A percentile compares a stretch with the other conserved stretches of the same genome.
Conservation (phyloP, 2,113 vertebrate species). For the Mystacornis crossleyi region DNA sequence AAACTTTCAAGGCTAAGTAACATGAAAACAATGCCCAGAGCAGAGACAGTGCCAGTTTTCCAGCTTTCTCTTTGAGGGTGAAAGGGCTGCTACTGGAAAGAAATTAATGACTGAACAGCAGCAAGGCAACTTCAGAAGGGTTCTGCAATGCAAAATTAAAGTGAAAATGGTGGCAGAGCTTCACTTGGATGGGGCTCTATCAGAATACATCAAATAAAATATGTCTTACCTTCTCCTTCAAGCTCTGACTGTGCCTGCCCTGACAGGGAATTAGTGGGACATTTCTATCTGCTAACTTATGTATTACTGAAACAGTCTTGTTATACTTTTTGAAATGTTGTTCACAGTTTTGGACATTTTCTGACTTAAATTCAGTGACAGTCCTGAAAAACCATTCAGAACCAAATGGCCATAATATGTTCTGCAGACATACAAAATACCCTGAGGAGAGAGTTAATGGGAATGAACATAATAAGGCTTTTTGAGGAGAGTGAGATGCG, state of each 20-base stretch:
- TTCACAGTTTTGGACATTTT: conserved; percentile 40
- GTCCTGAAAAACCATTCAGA: conserved; percentile 56
- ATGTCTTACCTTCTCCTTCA: neutral
- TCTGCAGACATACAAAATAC: conserved; percentile 69
- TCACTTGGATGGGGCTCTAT: neutral
- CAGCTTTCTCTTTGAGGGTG: neutral
- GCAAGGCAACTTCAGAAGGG: neutral
- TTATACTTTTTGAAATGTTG: conserved; percentile 6
- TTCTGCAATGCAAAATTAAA: conserved; percentile 12
- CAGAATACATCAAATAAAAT: conserved; percentile 8
- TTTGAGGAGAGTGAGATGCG: conserved; percentile 47
- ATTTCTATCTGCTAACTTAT: conserved; percentile 14
- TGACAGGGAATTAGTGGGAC: neutral
- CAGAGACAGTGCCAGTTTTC: neutral
- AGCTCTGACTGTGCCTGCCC: neutral
- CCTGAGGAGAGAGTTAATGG: conserved; percentile 69
- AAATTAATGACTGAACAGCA: neutral
- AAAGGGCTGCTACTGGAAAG: neutral
- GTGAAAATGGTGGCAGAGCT: neutral
- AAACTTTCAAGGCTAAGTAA: neutral
- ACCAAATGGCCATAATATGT: conserved; percentile 66
- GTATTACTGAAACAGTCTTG: neutral
- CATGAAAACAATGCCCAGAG: neutral
- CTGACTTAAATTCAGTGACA: conserved; percentile 54
- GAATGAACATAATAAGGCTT: conserved; percentile 69